These are phyloP conservation scores for Crenuchus spilurus DNA, from an alignment of 2,797 vertebrate species.

Conservation along the genomic window DNA sequence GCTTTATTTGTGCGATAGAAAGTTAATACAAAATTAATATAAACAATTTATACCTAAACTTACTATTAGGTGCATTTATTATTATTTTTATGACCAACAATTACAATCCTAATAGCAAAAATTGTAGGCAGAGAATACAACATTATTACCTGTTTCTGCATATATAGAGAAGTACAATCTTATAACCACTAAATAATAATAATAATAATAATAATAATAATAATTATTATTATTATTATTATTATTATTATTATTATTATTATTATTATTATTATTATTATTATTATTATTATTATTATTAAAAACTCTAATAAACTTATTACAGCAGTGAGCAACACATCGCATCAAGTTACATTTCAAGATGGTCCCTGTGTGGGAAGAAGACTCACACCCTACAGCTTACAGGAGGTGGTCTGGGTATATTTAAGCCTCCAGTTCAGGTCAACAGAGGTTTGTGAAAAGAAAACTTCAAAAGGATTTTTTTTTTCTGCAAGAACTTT, in stretches of 20 bases:
- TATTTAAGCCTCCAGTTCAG: background rate
- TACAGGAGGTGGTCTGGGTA: background rate
- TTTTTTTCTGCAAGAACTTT: background rate
- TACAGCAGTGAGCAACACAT: background rate
- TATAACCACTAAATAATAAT: background rate
- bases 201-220: background rate
- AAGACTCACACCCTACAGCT: background rate
- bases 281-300: conserved; percentile 13
- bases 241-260: background rate
- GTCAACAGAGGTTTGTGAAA: background rate
- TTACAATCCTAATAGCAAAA: too few relatives aligned
- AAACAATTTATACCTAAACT: too few relatives aligned
- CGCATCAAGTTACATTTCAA: conserved; percentile 4
- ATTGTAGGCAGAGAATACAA: too few relatives aligned
- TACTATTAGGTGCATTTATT: too few relatives aligned
- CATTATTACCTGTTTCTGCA: too few relatives aligned
- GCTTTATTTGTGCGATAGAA: too few relatives aligned
- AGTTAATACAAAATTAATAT: too few relatives aligned
- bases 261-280: conserved; percentile 1
- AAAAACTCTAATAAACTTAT: too few relatives aligned
- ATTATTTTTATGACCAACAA: too few relatives aligned
- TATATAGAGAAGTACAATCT: too few relatives aligned
- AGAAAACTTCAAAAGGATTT: background rate
- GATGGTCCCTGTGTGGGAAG: background rate
- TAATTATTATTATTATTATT: background rate